These are phyloP conservation scores for Suncus etruscus DNA, from an alignment of 2,113 vertebrate genomes.

Conservation along the genomic window DNA sequence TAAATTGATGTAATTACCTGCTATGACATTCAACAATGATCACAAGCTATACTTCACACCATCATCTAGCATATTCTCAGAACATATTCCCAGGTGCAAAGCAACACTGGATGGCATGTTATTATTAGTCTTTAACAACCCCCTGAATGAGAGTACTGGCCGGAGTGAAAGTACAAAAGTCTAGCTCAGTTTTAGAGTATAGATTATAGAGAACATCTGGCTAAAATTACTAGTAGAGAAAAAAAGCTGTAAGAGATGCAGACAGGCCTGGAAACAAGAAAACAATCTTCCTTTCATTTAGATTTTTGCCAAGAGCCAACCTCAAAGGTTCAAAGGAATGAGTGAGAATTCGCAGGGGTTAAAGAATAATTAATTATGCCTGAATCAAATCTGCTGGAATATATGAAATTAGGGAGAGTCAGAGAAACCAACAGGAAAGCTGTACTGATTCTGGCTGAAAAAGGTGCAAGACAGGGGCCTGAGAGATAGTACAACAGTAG, in stretches of 20 bases:
- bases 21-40: neutral
- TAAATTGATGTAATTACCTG: neutral
- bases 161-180: neutral
- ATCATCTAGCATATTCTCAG: neutral
- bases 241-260: neutral
- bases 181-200: neutral
- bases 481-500: too few relatives aligned
- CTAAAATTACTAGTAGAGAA: conserved; percentile 22
- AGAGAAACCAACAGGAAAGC: conserved; percentile 12
- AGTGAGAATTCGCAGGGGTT: conserved; percentile 14
- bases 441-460: neutral
- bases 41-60: neutral
- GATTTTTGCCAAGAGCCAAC: conserved; percentile 54
- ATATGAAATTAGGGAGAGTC: conserved; percentile 10
- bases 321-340: conserved; percentile 36
- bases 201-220: neutral
- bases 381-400: conserved; percentile 20
- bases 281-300: conserved; percentile 48
- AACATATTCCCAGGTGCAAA: too few relatives aligned
- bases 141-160: neutral
- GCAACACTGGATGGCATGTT: neutral
- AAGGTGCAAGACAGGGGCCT: neutral
- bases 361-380: conserved; percentile 45
- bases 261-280: neutral
- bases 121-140: neutral